Conservation (phyloP, 2,888 invertebrate species). For the Diadegma fenestrale region DNA sequence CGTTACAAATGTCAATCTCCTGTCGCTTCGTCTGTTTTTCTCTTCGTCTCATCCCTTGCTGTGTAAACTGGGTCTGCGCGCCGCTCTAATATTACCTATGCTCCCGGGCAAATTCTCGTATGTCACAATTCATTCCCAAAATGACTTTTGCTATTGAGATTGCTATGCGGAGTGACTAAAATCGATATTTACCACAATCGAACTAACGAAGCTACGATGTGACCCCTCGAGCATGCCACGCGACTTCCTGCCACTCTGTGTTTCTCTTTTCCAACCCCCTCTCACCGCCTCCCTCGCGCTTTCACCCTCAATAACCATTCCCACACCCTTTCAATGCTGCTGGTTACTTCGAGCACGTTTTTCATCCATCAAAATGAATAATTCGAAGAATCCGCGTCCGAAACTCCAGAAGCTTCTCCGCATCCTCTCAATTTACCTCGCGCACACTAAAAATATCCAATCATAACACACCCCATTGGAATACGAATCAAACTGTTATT, state of each 20-base stretch:
- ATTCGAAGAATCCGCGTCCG: constrained; percentile 41
- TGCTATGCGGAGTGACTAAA: constrained; percentile 32
- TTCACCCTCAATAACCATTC: constrained; percentile 15
- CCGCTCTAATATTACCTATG: constrained; percentile 52
- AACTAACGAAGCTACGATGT: constrained; percentile 62
- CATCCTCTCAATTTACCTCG: background rate
- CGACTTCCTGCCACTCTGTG: constrained; percentile 38
- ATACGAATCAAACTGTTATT: constrained; percentile 32
- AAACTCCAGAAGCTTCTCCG: background rate
- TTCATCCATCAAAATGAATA: constrained; percentile 57
- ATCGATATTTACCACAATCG: constrained; percentile 67
- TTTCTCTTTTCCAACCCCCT: constrained; percentile 14
- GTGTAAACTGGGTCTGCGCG: background rate
- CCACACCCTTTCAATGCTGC: background rate
- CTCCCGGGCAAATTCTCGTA: constrained; percentile 56
- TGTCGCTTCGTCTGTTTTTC: constrained; percentile 22
- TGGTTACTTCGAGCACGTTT: constrained; percentile 39
- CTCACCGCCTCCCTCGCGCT: background rate
- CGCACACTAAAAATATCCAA: background rate
- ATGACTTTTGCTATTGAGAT: constrained; percentile 52
- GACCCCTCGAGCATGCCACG: constrained; percentile 36
- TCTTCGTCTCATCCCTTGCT: constrained; percentile 19
- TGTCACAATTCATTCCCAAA: constrained; percentile 63
- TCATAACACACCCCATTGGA: constrained; percentile 6
- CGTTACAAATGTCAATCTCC: constrained; percentile 50